A percentile compares a stretch with the other conserved stretches of the same genome.
Evolutionary conservation across 2,797 vertebrate species (phyloP).

Genomic region (Gastrophryne carolinensis): DNA sequence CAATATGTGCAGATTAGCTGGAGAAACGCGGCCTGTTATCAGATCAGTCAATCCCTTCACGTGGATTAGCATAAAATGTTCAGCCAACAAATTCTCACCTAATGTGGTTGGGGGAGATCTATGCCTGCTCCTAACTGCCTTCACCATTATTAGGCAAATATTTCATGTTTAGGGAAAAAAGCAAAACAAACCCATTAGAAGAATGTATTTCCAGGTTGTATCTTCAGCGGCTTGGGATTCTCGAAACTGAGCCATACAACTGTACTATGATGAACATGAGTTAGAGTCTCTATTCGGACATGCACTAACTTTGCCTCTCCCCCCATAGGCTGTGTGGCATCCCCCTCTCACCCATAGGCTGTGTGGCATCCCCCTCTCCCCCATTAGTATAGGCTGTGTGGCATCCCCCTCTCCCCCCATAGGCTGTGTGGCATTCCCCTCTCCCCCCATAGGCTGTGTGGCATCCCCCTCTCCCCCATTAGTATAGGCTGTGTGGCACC

Average conservation of each 20-base stretch:
- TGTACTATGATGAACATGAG: conserved; percentile 40
- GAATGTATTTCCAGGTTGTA: neutral
- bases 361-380: too few relatives aligned
- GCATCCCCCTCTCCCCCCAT: too few relatives aligned
- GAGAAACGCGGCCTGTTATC: conserved; percentile 35
- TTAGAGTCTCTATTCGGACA: too few relatives aligned
- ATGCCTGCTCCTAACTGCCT: neutral
- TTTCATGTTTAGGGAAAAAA: conserved; percentile 20
- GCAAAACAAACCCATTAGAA: neutral
- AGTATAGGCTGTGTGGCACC: too few relatives aligned
- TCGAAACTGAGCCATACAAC: conserved; percentile 23
- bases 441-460: too few relatives aligned
- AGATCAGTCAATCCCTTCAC: conserved; percentile 36
- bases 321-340: too few relatives aligned
- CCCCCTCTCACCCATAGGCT: too few relatives aligned
- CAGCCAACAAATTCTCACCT: conserved; percentile 34
- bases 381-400: too few relatives aligned
- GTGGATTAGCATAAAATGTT: conserved; percentile 48
- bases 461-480: too few relatives aligned
- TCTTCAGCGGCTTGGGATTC: neutral
- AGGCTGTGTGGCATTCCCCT: too few relatives aligned
- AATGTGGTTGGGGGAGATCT: conserved; percentile 40
- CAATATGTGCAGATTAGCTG: conserved; percentile 42
- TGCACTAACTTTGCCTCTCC: too few relatives aligned
- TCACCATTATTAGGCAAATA: conserved; percentile 42